A percentile compares a stretch with the other conserved stretches of the same genome.
Evolutionary conservation across 2,113 vertebrate genomes (phyloP).

Genomic region (Dromas ardeola): DNA sequence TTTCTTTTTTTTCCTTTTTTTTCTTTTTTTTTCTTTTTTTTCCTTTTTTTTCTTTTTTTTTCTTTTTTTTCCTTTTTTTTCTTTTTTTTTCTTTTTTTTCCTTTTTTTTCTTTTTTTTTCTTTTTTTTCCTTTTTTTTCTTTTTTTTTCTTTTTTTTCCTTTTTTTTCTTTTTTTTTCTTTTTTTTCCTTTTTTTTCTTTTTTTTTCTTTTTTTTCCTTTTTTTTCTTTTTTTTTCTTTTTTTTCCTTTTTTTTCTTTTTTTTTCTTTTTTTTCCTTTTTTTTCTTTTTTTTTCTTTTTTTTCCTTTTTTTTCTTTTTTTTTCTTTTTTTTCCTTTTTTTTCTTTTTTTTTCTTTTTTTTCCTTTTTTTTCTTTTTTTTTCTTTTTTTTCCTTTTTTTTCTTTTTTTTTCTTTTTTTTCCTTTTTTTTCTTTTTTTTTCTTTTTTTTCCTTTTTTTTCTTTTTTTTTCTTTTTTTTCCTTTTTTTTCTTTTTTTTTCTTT

Average conservation of each 20-base stretch:
- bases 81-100: background rate
- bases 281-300: background rate
- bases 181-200: background rate
- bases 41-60: background rate
- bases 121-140: background rate
- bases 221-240: background rate
- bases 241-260: background rate
- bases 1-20: background rate
- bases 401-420: background rate
- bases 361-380: background rate
- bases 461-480: background rate
- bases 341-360: background rate
- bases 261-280: background rate
- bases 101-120: background rate
- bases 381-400: background rate
- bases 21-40: background rate
- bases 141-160: background rate
- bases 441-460: background rate
- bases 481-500: background rate
- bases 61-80: background rate
- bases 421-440: background rate
- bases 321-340: background rate
- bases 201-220: background rate
- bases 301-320: background rate
- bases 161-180: fast-evolving